A percentile compares a stretch with the other conserved stretches of the same genome.
phyloP scores from a whole-genome alignment of 2,888 invertebrate species.

The Tipula confusa region DNA sequence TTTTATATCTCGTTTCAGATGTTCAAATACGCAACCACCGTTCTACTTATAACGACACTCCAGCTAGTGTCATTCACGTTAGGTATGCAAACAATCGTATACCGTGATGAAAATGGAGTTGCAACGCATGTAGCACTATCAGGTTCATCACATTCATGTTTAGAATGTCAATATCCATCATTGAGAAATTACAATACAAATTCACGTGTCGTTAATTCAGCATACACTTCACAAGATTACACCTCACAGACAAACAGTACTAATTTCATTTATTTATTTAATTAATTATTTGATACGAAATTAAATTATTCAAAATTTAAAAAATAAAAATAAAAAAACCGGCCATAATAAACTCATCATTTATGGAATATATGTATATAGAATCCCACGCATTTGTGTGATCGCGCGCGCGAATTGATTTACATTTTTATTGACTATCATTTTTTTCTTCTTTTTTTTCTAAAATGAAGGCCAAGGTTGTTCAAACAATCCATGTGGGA shows the following conservation, averaged over 20 bases:
- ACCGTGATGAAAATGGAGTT: background rate
- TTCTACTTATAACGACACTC: background rate
- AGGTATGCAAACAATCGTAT: slow-evolving; percentile 21
- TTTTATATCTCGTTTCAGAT: background rate
- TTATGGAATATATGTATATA: background rate
- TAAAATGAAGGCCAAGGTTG: slow-evolving; percentile 46
- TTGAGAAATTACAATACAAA: background rate
- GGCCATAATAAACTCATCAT: background rate
- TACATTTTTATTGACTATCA: background rate
- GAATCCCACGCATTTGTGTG: too few species aligned
- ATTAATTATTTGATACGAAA: background rate
- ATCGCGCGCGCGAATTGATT: background rate
- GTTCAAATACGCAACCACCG: background rate
- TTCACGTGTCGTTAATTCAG: background rate
- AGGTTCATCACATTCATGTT: background rate
- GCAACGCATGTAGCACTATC: slow-evolving; percentile 6
- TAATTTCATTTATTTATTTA: background rate
- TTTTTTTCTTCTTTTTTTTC: background rate
- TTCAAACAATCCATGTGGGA: slow-evolving; percentile 61
- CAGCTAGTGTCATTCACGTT: background rate
- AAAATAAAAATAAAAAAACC: background rate
- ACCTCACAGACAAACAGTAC: background rate
- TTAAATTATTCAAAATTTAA: background rate
- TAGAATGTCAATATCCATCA: background rate
- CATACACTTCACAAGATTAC: background rate